Evolutionary conservation across 2,888 invertebrate species (phyloP).

Genomic region (Dolomedes plantarius): DNA sequence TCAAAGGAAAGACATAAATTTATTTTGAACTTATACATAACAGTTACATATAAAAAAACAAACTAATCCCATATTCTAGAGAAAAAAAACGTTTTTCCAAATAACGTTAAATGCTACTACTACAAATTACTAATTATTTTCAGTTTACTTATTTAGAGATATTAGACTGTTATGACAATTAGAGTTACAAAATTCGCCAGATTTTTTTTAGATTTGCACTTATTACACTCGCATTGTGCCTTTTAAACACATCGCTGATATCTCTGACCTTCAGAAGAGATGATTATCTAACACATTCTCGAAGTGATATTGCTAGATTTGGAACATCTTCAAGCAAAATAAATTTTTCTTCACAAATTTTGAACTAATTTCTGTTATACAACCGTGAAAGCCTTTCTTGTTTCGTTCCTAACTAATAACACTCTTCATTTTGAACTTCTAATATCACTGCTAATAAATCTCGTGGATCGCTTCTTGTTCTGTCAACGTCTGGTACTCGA

Average conservation of each 20-base stretch:
- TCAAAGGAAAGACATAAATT: no score
- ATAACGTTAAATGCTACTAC: no score
- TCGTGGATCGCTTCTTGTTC: background rate
- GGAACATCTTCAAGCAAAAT: constrained; percentile 18
- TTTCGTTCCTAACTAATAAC: constrained; percentile 27
- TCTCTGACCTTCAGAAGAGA: constrained; percentile 15
- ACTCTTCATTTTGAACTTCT: constrained; percentile 26
- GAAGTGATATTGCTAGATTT: constrained; percentile 11
- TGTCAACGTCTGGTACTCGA: constrained; percentile 18
- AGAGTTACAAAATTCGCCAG: no score
- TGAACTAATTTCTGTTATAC: constrained; percentile 19
- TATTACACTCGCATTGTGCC: constrained; percentile 18
- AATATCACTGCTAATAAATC: constrained; percentile 21
- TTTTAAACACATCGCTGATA: constrained; percentile 6
- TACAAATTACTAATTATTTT: no score
- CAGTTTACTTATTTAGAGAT: no score
- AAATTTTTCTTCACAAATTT: constrained; percentile 10
- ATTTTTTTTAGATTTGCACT: constrained; percentile 16
- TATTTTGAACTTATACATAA: no score
- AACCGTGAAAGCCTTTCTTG: background rate
- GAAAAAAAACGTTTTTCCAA: no score
- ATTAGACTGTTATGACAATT: constrained; percentile 27
- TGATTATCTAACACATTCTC: constrained; percentile 10
- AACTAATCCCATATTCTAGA: no score
- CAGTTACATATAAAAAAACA: no score